Evolutionary conservation across 2,113 vertebrate species (phyloP), one percentile per base, ranked within the genome.

Genomic region (Poeciliopsis occidentalis): DNA sequence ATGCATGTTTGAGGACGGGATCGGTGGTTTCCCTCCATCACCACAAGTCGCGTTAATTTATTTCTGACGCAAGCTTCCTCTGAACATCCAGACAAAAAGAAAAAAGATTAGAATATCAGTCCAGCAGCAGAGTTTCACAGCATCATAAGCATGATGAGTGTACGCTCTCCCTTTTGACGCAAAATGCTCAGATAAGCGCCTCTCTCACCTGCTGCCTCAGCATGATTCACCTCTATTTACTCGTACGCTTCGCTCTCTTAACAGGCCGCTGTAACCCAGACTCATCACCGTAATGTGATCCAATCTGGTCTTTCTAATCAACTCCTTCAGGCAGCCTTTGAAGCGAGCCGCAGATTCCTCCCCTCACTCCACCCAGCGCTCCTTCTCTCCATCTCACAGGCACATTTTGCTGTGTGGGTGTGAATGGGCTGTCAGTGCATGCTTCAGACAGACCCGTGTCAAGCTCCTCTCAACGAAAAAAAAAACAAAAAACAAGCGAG

Each of bases 181-280:
- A 69, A 26, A 69, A 64, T 37, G 74, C 80, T 84, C 76, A 68
- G 74, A 77, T 80, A 71, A 71, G 44, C 65, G 67, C 72, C 75
- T 67, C 57, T 76, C 60, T 39, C 32, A 66, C 44, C 76, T 79
- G 79, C 82, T 80, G 79, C 83, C 72, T 88, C 89, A 83, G 84
- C 75, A 57, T 73, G 64, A 83, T 87, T 88, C 76, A 85, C 81
- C 79, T 76, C 64, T 86, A 76, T 90, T 87, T 80, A 91, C 88
- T 82, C 44, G 3, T 61, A 71, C 67, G 5, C 30, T 31, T 31
- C 66, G 44, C 66, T 75, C 76, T 79, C 75, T 86, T 76, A 78
- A 87, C 83, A 76, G 76, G 62, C 71, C 66, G 70, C 78, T 63
- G 3, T 69, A 66, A 83, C 75, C 78, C 69, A 4, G 44, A 78